phyloP scores from a whole-genome alignment of 2,113 vertebrate species.

The Prinia subflava region DNA sequence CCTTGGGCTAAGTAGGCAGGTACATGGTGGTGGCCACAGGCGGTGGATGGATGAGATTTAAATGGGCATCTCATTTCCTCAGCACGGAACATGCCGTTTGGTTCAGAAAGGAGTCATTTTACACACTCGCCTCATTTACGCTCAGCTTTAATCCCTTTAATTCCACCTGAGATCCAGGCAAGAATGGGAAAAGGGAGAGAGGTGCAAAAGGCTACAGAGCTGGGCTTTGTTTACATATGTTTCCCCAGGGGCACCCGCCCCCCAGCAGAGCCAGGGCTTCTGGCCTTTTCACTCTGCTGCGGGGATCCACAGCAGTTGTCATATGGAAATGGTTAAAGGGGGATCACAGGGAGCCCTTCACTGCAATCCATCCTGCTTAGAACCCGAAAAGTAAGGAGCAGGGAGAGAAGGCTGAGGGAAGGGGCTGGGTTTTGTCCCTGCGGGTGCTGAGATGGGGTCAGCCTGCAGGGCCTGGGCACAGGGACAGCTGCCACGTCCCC shows the following conservation, averaged over 20 bases:
- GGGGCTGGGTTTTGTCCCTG: not conserved
- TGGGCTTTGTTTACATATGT: slow-evolving; percentile 84
- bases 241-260: slow-evolving; percentile 59
- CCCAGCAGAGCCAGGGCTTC: slow-evolving; percentile 52
- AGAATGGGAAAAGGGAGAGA: slow-evolving; percentile 82
- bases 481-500: not conserved
- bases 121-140: slow-evolving; percentile 90
- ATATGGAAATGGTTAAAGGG: slow-evolving; percentile 85
- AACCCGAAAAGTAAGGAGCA: slow-evolving; percentile 12
- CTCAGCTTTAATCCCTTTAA: slow-evolving; percentile 88
- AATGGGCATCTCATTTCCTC: slow-evolving; percentile 99
- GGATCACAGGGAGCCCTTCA: slow-evolving; percentile 77
- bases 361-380: slow-evolving; percentile 75
- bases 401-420: not conserved
- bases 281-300: slow-evolving; percentile 41
- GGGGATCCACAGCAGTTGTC: slow-evolving; percentile 82
- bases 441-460: not conserved
- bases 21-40: slow-evolving; percentile 88
- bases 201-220: slow-evolving; percentile 82
- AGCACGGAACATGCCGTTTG: slow-evolving; percentile 85
- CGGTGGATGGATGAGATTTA: slow-evolving; percentile 92
- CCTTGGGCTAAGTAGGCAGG: slow-evolving; percentile 86
- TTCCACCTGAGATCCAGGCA: slow-evolving; percentile 84
- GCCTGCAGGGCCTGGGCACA: not conserved
- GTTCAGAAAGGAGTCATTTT: slow-evolving; percentile 92